Base-by-base conservation (phyloP, 2,888 invertebrate genomes). In the Podotricha telesiphe region DNA sequence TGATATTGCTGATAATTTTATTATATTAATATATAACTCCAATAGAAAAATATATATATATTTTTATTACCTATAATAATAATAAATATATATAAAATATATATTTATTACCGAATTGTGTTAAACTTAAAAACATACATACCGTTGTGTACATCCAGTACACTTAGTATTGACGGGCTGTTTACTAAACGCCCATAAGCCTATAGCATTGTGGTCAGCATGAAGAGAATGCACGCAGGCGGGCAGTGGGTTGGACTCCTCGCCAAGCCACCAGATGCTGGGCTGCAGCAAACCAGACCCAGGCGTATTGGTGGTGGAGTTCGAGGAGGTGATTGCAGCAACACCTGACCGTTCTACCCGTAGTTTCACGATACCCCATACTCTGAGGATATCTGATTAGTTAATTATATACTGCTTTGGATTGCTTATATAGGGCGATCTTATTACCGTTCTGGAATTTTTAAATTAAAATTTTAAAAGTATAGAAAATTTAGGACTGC, bases 141-240 rank as follows among this genome's bases (percentile, higher is more conserved):
- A 95, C 96, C 97, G 96, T 80, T 96, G 95, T 58, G 95, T 95
- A 74, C 97, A 97, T 0, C 96, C 96, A 22, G 94, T 94, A 78
- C 98, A 98, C n/a, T 94, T 94, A 3, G 95, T 94, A 2, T 93
- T 90, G 4, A 94, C 94, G 0, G 95, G 94, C 64, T 95, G 96
- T 0, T 94, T 91, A 0, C 94, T 86, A 83, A 98, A 99, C 88
- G 98, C 97, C 97, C 98, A 99, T 11, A 99, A 92, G 0, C 98
- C 98, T 50, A 99, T 88, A 0, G 95, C 95, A 65, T 94, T 94
- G 34, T 96, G 96, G 82, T 98, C 97, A 13, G 97, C 90, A 73
- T 94, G 93, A 1, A 98, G 91, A 75, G 96, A 96, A 82, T 97
- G 97, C 10, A 99, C 93, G 74, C 98, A 98, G 0, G 97, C 97